These are phyloP conservation scores for Lithobates sylvaticus DNA, from an alignment of 2,797 vertebrate genomes.

Conservation along the genomic window DNA sequence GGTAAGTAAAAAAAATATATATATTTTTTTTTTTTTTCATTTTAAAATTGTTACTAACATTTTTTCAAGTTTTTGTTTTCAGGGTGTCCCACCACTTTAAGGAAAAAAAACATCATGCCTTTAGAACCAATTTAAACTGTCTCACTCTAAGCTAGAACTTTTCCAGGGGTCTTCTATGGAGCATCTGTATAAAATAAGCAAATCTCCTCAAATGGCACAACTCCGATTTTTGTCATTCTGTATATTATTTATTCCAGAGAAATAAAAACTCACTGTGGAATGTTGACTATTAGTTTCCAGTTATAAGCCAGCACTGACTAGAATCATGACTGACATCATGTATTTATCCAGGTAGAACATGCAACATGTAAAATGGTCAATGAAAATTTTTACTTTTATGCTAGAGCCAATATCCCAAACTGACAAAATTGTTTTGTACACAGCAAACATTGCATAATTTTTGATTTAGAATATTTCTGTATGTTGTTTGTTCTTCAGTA, in stretches of 20 bases:
- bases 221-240: neutral
- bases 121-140: neutral
- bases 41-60: no score
- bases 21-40: no score
- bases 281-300: neutral
- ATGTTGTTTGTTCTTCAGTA: neutral
- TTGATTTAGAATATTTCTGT: neutral
- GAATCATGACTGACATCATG: neutral
- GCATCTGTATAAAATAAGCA: neutral
- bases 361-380: neutral
- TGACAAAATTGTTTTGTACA: neutral
- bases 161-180: neutral
- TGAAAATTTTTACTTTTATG: neutral
- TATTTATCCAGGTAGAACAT: neutral
- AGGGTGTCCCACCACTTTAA: no score
- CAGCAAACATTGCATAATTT: neutral
- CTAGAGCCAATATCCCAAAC: neutral
- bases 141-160: neutral
- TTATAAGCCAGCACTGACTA: neutral
- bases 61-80: no score
- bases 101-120: no score
- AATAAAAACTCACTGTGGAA: neutral
- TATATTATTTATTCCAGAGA: neutral
- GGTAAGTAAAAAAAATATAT: no score
- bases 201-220: neutral